Conservation (phyloP, 2,888 invertebrate genomes). For the Priocnemis perturbator region DNA sequence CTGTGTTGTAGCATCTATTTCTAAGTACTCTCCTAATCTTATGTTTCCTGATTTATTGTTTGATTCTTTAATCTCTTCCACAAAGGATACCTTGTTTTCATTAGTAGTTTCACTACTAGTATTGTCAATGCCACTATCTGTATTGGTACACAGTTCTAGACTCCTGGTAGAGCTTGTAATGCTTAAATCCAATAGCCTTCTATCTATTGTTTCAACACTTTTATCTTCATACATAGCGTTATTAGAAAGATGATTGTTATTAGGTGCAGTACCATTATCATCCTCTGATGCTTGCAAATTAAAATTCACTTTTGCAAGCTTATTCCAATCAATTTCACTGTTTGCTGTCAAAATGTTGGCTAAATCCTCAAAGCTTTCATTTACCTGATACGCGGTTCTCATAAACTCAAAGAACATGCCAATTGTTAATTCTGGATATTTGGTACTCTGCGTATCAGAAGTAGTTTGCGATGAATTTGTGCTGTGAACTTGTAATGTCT, state of each 20-base stretch:
- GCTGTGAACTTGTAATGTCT: background rate
- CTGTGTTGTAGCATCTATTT: background rate
- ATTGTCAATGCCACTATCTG: background rate
- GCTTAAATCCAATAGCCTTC: no score
- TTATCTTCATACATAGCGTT: constrained; percentile 42
- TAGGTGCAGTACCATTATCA: constrained; percentile 50
- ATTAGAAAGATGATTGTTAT: constrained; percentile 8
- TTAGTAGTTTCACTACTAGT: background rate
- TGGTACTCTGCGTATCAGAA: constrained; percentile 34
- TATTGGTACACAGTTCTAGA: background rate
- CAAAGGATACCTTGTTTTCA: background rate
- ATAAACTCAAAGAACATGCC: constrained; percentile 85
- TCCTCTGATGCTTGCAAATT: constrained; percentile 64
- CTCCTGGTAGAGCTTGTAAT: background rate
- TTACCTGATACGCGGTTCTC: constrained; percentile 84
- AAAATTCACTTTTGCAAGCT: constrained; percentile 75
- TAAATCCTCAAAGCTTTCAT: constrained; percentile 75
- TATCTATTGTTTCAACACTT: constrained; percentile 9
- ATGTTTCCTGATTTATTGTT: background rate
- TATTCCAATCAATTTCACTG: constrained; percentile 77
- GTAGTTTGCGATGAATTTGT: constrained; percentile 9
- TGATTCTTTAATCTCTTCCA: background rate
- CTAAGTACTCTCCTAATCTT: background rate
- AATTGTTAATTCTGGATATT: constrained; percentile 80
- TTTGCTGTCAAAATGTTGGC: constrained; percentile 65